Evolutionary conservation across 2,797 vertebrate species (phyloP).

Genomic region (Loriculus beryllinus): DNA sequence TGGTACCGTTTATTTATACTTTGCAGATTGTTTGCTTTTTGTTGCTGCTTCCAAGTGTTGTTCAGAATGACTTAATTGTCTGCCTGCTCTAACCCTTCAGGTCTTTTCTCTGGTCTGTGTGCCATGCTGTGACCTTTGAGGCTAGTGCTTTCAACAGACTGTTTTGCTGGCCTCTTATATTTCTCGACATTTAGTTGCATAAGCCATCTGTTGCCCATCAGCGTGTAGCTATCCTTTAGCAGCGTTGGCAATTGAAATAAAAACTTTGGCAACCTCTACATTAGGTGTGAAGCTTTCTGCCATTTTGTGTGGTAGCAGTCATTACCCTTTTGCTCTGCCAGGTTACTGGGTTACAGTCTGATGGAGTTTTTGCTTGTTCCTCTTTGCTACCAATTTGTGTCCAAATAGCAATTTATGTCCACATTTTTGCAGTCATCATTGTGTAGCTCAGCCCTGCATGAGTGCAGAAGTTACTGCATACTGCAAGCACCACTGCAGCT

Average conservation of each 20-base stretch:
- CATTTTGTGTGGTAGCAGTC: background rate
- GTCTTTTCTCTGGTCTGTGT: background rate
- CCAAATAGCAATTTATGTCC: background rate
- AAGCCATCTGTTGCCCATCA: slow-evolving; percentile 30
- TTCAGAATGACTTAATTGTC: background rate
- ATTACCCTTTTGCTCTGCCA: background rate
- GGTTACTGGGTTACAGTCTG: background rate
- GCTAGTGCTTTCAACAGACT: background rate
- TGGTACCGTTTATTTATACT: background rate
- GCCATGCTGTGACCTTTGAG: background rate
- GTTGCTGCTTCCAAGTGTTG: background rate
- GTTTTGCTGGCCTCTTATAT: background rate
- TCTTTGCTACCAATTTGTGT: background rate
- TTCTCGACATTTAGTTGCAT: background rate
- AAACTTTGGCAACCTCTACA: background rate
- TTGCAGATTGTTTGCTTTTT: background rate
- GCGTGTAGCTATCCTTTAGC: background rate
- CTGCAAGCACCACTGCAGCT: background rate
- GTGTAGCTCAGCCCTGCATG: background rate
- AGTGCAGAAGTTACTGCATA: background rate
- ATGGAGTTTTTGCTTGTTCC: background rate
- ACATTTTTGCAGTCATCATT: background rate
- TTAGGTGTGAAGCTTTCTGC: background rate
- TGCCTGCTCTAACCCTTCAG: background rate
- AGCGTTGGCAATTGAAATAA: background rate